A percentile compares a stretch with the other conserved stretches of the same genome.
These are phyloP conservation scores for Melanotaenia pygmaea DNA, from an alignment of 2,797 vertebrate species.

Conservation along the genomic window DNA sequence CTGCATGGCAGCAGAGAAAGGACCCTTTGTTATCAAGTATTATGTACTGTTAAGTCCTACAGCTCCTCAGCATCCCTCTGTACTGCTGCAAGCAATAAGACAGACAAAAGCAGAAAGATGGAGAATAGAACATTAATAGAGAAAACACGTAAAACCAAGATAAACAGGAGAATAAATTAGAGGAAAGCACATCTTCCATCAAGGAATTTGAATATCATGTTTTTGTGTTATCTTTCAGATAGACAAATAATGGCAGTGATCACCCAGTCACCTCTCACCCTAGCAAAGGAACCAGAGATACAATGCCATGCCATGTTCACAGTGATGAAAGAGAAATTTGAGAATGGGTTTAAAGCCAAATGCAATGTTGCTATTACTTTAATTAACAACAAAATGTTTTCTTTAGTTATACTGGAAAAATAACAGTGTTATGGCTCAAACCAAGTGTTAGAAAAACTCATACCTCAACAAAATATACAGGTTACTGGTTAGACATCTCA, in stretches of 20 bases:
- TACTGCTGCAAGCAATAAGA: constrained; percentile 36
- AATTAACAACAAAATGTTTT: constrained; percentile 56
- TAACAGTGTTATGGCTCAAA: constrained; percentile 21
- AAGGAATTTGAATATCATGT: background rate
- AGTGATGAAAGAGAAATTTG: constrained; percentile 32
- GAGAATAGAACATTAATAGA: background rate
- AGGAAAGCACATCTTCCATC: background rate
- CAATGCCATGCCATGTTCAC: constrained; percentile 15
- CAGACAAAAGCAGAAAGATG: constrained; percentile 30
- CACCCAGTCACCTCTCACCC: background rate
- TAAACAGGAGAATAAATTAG: background rate
- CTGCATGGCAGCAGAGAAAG: constrained; percentile 71
- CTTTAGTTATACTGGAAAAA: constrained; percentile 43
- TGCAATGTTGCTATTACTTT: constrained; percentile 41
- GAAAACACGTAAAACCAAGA: constrained; percentile 8
- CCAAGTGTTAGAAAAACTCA: constrained; percentile 34
- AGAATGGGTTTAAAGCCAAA: constrained; percentile 37
- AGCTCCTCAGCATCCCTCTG: constrained; percentile 53
- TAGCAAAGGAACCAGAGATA: background rate
- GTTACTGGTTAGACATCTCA: background rate
- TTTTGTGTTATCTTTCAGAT: background rate
- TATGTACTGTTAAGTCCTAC: constrained; percentile 65
- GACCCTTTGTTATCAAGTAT: constrained; percentile 72
- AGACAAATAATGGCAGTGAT: background rate
- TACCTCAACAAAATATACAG: background rate